Percentiles rank a stretch among this genome's conserved stretches.
phyloP scores from a whole-genome alignment of 30 jellyfish, hydroid and myxozoan genomes.

The Sanderia malayensis region DNA sequence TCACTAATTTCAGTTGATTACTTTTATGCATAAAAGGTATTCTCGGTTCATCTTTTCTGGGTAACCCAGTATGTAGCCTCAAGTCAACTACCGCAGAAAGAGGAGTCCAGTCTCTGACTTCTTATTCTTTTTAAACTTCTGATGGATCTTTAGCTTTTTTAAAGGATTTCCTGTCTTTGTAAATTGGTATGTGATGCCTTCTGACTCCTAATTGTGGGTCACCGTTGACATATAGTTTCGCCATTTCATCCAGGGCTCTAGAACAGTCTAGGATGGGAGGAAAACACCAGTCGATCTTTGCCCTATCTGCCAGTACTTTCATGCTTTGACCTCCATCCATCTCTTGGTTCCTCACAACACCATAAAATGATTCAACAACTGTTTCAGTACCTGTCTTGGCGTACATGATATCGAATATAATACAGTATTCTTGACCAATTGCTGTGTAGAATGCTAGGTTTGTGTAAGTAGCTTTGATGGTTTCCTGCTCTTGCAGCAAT shows the following conservation, averaged over 20 bases:
- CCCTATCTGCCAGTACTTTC: slow-evolving; percentile 11
- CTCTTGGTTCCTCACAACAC: slow-evolving; percentile 43
- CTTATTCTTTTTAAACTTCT: slow-evolving; percentile 8
- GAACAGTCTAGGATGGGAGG: slow-evolving; percentile 32
- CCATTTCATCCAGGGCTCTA: slow-evolving; percentile 42
- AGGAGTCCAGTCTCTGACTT: slow-evolving; percentile 48
- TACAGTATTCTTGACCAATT: slow-evolving; percentile 50
- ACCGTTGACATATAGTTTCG: slow-evolving; percentile 13
- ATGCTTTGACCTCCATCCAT: slow-evolving; percentile 59
- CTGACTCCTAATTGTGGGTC: slow-evolving; percentile 13
- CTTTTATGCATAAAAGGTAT: too few species aligned
- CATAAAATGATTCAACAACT: slow-evolving; percentile 42
- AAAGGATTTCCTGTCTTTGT: slow-evolving; percentile 15
- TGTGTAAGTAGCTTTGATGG: slow-evolving; percentile 23
- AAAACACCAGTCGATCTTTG: slow-evolving; percentile 29
- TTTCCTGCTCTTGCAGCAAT: slow-evolving; percentile 22
- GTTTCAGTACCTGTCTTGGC: slow-evolving; percentile 57
- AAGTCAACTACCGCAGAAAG: too few species aligned
- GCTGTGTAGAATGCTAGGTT: slow-evolving; percentile 22
- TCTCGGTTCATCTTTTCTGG: too few species aligned
- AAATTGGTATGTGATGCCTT: slow-evolving; percentile 29
- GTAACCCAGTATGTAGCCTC: too few species aligned
- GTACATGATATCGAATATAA: slow-evolving; percentile 27
- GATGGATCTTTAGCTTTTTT: not conserved
- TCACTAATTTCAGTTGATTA: too few species aligned